These are phyloP conservation scores for Caradrina kadenii DNA, from an alignment of 2,888 invertebrate genomes.

Conservation along the genomic window DNA sequence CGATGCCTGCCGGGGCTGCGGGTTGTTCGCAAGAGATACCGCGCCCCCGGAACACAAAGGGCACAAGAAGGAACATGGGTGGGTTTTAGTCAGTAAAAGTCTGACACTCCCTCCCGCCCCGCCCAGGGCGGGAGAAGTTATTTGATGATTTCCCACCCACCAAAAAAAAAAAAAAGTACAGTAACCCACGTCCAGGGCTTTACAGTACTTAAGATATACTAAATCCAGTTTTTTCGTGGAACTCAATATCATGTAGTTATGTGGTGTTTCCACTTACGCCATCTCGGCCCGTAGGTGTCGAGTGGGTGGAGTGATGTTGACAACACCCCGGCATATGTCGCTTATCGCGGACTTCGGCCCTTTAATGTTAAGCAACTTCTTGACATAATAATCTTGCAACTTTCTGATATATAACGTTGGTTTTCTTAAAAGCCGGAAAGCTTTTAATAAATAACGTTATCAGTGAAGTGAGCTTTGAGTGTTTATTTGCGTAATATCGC, in stretches of 20 bases:
- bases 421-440: slow-evolving; percentile 46
- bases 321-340: slow-evolving; percentile 57
- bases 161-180: too few species aligned
- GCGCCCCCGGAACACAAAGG: too few species aligned
- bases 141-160: too few species aligned
- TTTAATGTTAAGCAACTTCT: slow-evolving; percentile 51
- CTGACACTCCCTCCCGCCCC: too few species aligned
- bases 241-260: slow-evolving; percentile 2
- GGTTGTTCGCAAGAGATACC: too few species aligned
- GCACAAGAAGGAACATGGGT: too few species aligned
- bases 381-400: slow-evolving; percentile 44
- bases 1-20: too few species aligned
- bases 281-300: slow-evolving; percentile 56
- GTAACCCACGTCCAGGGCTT: too few species aligned
- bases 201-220: neutral
- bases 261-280: slow-evolving; percentile 38
- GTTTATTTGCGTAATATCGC: slow-evolving; percentile 37
- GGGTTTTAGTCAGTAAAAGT: too few species aligned
- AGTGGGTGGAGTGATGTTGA: slow-evolving; percentile 70
- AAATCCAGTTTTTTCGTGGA: slow-evolving; percentile 11
- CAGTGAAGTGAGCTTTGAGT: slow-evolving; percentile 44
- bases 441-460: slow-evolving; percentile 50
- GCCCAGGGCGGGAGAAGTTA: too few species aligned
- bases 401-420: slow-evolving; percentile 19
- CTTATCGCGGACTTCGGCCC: slow-evolving; percentile 49